A percentile compares a stretch with the other conserved stretches of the same genome.
phyloP scores from a whole-genome alignment of 2,888 invertebrate genomes.

The Thyatira batis region DNA sequence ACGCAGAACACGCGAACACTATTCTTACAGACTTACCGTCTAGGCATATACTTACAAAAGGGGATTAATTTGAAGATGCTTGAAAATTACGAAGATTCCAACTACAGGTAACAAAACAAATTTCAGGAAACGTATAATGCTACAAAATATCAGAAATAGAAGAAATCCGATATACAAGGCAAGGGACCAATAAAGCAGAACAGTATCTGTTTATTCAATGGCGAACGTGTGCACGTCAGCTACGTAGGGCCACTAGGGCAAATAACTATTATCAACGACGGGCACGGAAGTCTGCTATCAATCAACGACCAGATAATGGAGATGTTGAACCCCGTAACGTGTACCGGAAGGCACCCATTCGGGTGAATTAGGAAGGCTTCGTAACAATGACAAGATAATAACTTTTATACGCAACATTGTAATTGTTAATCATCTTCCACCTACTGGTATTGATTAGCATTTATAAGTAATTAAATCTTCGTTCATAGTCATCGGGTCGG shows the following conservation, averaged over 20 bases:
- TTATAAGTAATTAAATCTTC: conserved; percentile 12
- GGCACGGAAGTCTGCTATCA: conserved; percentile 71
- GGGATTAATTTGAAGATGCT: background rate
- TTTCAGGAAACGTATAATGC: conserved; percentile 31
- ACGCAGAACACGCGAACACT: background rate
- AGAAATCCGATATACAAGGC: conserved; percentile 42
- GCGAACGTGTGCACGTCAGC: conserved; percentile 9
- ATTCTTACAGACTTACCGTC: background rate
- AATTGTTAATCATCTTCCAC: conserved; percentile 4
- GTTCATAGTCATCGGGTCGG: conserved; percentile 9
- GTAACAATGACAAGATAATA: conserved; percentile 4
- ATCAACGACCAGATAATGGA: conserved; percentile 71
- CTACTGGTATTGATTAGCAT: conserved; percentile 10
- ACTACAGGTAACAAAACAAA: conserved; percentile 2
- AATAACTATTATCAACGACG: conserved; percentile 52
- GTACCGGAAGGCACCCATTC: conserved; percentile 60
- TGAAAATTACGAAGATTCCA: background rate
- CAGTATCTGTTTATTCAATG: conserved; percentile 27
- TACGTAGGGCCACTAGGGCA: conserved; percentile 54
- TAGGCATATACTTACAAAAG: background rate
- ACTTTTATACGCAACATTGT: background rate
- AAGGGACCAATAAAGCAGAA: conserved; percentile 44
- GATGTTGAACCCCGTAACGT: conserved; percentile 65
- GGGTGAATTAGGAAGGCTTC: conserved; percentile 13
- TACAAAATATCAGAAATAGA: conserved; percentile 39